phyloP scores from a whole-genome alignment of 1,140 invertebrate genomes.

The Pemphigus obesinymphae region DNA sequence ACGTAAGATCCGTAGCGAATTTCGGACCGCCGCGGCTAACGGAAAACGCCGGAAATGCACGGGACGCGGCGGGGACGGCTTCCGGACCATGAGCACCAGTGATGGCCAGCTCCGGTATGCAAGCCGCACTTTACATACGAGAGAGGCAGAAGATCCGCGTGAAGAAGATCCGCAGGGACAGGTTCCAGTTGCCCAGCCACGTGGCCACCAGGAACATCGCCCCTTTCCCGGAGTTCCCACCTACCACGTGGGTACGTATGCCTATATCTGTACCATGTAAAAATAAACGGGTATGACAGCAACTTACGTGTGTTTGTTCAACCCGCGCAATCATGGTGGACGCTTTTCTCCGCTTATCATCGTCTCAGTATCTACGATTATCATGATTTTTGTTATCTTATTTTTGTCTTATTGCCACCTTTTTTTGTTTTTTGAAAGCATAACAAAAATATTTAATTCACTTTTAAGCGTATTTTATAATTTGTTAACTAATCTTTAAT shows the following conservation, averaged over 20 bases:
- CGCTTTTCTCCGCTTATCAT: too few relatives aligned
- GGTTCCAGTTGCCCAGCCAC: conserved; percentile 75
- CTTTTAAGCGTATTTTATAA: too few relatives aligned
- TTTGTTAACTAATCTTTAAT: too few relatives aligned
- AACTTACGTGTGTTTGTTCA: too few relatives aligned
- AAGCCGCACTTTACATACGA: conserved; percentile 83
- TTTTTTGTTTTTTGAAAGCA: too few relatives aligned
- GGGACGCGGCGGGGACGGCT: conserved; percentile 9
- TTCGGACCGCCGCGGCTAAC: neutral
- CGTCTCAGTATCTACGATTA: too few relatives aligned
- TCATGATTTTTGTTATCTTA: too few relatives aligned
- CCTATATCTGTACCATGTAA: too few relatives aligned
- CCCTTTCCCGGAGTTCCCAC: conserved; percentile 77
- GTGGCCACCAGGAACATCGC: conserved; percentile 76
- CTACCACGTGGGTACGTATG: conserved; percentile 66
- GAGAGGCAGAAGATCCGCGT: conserved; percentile 74
- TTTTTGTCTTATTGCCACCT: too few relatives aligned
- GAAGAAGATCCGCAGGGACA: conserved; percentile 66
- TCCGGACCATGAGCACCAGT: neutral
- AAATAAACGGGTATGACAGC: too few relatives aligned
- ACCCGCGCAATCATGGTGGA: too few relatives aligned
- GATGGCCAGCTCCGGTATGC: conserved; percentile 56
- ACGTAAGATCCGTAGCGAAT: neutral
- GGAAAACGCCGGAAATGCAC: neutral
- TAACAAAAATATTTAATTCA: too few relatives aligned